Percentiles rank a stretch among this genome's conserved stretches.
Conservation (phyloP, 2,888 invertebrate species). For the Sesamia inferens region DNA sequence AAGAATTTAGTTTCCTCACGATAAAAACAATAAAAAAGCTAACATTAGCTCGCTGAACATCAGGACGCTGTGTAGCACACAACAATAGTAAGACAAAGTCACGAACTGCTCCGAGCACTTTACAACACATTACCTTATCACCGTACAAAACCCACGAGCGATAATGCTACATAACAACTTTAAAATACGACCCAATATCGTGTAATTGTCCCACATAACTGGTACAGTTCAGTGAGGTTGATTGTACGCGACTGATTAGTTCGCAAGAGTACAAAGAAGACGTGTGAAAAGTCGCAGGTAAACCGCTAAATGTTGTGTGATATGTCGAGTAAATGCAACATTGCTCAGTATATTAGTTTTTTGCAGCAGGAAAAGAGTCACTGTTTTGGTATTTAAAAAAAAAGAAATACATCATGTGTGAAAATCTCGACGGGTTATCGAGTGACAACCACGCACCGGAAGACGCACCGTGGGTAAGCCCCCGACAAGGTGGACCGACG, state of each 20-base stretch:
- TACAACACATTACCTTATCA: conserved; percentile 57
- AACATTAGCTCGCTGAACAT: conserved; percentile 36
- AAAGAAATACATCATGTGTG: no score
- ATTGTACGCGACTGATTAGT: conserved; percentile 60
- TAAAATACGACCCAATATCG: conserved; percentile 21
- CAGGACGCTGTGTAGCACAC: conserved; percentile 50
- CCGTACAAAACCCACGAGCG: conserved; percentile 8
- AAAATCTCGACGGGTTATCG: no score
- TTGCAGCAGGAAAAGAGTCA: conserved; percentile 43
- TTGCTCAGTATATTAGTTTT: conserved; percentile 49
- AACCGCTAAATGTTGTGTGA: conserved; percentile 72
- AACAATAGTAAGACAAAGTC: conserved; percentile 62
- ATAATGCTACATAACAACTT: conserved; percentile 23
- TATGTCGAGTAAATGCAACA: conserved; percentile 71
- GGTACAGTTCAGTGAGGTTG: conserved; percentile 33
- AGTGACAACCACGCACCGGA: no score
- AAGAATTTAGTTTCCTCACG: background rate
- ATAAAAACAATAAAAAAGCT: background rate
- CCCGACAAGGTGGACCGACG: no score
- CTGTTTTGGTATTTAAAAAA: no score
- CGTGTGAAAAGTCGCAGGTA: conserved; percentile 74
- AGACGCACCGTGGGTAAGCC: no score
- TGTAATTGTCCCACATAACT: conserved; percentile 6
- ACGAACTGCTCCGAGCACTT: conserved; percentile 58
- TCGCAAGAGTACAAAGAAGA: conserved; percentile 55